Percentiles rank a stretch among this genome's conserved stretches.
These are phyloP conservation scores for Tethea ocularis DNA, from an alignment of 2,888 invertebrate genomes.

Conservation along the genomic window DNA sequence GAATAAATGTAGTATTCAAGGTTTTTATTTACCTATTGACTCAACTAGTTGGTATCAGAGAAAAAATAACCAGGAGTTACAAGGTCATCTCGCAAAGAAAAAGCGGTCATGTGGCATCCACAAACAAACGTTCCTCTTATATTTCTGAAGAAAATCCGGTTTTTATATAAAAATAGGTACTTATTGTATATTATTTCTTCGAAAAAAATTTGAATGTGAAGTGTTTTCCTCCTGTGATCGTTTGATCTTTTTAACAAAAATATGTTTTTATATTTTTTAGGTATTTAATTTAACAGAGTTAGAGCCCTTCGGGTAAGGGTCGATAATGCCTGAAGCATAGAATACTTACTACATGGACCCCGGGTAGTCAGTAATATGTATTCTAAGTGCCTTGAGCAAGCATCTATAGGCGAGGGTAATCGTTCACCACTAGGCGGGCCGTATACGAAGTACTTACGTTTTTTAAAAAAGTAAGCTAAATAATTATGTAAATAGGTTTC, in stretches of 20 bases:
- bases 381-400: no score
- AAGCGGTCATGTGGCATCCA: neutral
- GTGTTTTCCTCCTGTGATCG: neutral
- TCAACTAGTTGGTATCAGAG: neutral
- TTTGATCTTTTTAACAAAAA: neutral
- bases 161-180: no score
- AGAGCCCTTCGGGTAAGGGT: no score
- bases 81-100: neutral
- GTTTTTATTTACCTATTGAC: neutral
- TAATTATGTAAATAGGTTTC: no score
- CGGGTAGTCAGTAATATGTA: no score
- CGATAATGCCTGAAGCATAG: neutral
- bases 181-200: neutral
- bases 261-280: neutral
- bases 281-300: neutral
- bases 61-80: neutral
- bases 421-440: no score
- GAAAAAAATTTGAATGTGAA: neutral
- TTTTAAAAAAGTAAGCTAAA: no score
- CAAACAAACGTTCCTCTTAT: neutral
- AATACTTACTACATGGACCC: no score
- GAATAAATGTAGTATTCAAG: no score
- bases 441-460: no score
- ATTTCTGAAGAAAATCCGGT: neutral
- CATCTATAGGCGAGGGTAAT: no score